phyloP scores from a whole-genome alignment of 2,888 invertebrate genomes.

The Fabriciana adippe region DNA sequence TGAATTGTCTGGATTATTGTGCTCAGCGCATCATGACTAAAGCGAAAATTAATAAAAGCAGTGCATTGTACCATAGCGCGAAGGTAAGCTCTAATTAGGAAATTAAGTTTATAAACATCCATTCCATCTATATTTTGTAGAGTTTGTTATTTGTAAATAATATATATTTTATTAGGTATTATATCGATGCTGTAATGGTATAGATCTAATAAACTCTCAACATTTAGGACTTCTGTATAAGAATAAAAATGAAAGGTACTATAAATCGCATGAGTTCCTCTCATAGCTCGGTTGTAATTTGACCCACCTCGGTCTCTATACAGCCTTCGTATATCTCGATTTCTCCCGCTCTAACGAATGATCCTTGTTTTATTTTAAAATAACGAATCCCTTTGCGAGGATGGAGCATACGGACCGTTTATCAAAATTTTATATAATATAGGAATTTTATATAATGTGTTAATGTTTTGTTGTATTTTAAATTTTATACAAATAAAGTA shows the following conservation, averaged over 20 bases:
- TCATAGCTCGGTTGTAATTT: constrained; percentile 48
- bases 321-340: constrained; percentile 64
- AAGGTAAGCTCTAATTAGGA: constrained; percentile 81
- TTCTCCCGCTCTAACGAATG: constrained; percentile 60
- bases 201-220: too few species aligned
- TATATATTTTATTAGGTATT: too few species aligned
- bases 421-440: background rate
- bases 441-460: too few species aligned
- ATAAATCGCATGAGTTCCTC: constrained; percentile 28
- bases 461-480: too few species aligned
- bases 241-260: constrained; percentile 30
- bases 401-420: background rate
- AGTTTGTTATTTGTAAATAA: background rate
- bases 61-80: constrained; percentile 88
- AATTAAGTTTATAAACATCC: background rate
- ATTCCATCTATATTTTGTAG: background rate
- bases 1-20: constrained; percentile 56
- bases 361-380: constrained; percentile 42
- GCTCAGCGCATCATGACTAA: constrained; percentile 75
- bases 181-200: too few species aligned
- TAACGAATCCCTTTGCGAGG: constrained; percentile 9
- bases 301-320: constrained; percentile 57
- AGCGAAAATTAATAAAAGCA: constrained; percentile 80
- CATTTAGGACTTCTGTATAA: background rate
- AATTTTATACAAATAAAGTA: too few species aligned